Evolutionary conservation across 30 jellyfish, hydroid and myxozoan species (phyloP), one percentile per base, ranked within the genome.

Genomic region (Rhopilema esculentum): DNA sequence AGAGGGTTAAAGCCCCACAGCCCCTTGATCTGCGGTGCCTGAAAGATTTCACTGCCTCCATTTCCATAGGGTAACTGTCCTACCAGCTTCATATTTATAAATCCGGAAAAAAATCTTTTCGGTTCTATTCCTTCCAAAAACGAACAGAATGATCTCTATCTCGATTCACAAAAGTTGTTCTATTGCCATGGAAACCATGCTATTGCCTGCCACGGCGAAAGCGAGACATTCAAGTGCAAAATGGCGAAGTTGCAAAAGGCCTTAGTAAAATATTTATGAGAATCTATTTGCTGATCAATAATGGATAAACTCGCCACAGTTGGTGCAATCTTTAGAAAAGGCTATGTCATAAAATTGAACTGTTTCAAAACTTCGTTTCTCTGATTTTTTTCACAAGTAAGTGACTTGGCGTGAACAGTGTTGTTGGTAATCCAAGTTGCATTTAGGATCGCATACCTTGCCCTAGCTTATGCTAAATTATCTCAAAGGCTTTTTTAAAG

Each of bases 171-270:
- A 2, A 6, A 6, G 40, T 19, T 48, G 33, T 73, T 78, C 31
- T 78, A 78, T 78, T 78, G 88, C 64, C 77, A 78, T 78, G 62
- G 88, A 16, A 53, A 78, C 88, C 66, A 62, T 51, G 0, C 22
- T 12, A 9, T 29, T n/a, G 50, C 29, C 17, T 24, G 72, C n/a
- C n/a, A 32, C 19, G 29, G 21, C 49, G 77, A 50, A 52, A 78
- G 65, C 88, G 88, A 78, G 88, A 78, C 79, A 61, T 51, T 8
- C 30, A 78, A 78, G 27, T 22, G 49, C 51, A 73, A 73, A 73
- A 73, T 73, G 84, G 84, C 84, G 84, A 48, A 40, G 57, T 2
- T 40, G 57, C 57, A 40, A 40, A 40, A 40, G 57, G 12, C 57
- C 57, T 6, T 40, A 40, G 57, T 12, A 40, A 40, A 40, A 12